Conservation (phyloP, 2,113 vertebrate genomes). For the Gracilinanus agilis region DNA sequence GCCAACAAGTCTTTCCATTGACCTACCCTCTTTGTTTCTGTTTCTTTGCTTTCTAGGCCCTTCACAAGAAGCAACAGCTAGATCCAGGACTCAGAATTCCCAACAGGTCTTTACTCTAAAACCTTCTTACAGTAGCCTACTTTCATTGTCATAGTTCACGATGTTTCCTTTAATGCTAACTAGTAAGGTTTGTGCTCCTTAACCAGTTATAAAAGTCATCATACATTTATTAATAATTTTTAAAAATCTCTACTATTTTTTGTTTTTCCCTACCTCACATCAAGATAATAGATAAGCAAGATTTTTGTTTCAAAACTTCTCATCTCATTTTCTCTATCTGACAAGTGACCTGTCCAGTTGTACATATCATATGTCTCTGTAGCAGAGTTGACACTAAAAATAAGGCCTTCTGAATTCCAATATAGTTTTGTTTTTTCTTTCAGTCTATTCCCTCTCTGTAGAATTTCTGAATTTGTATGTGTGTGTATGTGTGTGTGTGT, state of each 20-base stretch:
- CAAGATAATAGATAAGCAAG: neutral
- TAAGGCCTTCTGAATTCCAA: neutral
- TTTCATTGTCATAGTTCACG: neutral
- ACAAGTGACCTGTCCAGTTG: neutral
- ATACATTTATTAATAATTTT: neutral
- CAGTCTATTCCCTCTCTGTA: neutral
- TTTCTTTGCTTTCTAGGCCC: neutral
- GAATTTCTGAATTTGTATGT: neutral
- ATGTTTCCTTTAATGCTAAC: neutral
- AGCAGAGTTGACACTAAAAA: neutral
- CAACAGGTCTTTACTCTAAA: neutral
- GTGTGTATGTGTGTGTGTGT: neutral
- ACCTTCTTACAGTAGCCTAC: slow-evolving; percentile 1
- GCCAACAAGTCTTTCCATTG: neutral
- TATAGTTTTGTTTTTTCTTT: neutral
- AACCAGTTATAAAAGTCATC: neutral
- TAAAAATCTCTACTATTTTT: neutral
- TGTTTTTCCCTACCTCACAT: neutral
- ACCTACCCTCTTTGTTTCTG: neutral
- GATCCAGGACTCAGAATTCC: neutral
- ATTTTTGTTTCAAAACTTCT: neutral
- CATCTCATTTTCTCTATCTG: neutral
- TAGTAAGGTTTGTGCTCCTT: neutral
- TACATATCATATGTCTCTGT: accelerated
- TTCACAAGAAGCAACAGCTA: neutral